Base-by-base conservation (phyloP, 2,113 vertebrate species). In the Vulpes vulpes region DNA sequence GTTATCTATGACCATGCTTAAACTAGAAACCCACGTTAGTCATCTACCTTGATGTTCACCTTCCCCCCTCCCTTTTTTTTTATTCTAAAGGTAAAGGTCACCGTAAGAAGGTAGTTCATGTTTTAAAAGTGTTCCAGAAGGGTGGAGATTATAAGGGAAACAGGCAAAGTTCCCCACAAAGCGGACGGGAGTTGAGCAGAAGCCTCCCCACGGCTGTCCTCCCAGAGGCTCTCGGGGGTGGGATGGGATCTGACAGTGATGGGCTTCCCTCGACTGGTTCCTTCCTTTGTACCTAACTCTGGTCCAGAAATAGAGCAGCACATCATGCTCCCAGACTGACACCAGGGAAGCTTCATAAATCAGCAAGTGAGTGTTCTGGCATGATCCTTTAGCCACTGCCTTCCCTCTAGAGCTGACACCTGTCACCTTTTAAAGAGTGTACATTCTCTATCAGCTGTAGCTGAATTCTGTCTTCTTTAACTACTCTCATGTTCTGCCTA, bases 321-420 rank as follows among this genome's bases (percentile, higher is more conserved):
- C 93, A 89, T 95, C 92, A 59, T 76, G 73, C 64, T 91, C 81
- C 23, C 64, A 74, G 97, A 32, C 83, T 97, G 35, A 94, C 97
- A 90, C 69, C 17, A 22, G 80, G 96, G 62, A 73, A 89, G 74
- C 94, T 97, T 95, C 98, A 92, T 85, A 97, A 97, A 89, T 97
- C 97, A 69, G 95, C 74, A 87, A 97, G 93, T 51, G 59, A 97
- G 94, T 94, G 67, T 96, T 95, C 89, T 4, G 8, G 78, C 93
- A 32, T 96, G 57, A 35, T 73, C 98, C 87, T 97, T 96, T 89
- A 84, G 83, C 88, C 76, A 82, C 76, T 49, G 84, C 55, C 92
- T 94, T 97, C 90, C 92, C 95, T 97, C 30, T 38, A 49, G 1
- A 59, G 91, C 76, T 94, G 76, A 98, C 91, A 92, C 91, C 86